Evolutionary conservation across 30 jellyfish, hydroid and myxozoan genomes (phyloP), one percentile per base, ranked within the genome.

Genomic region (Sanderia malayensis): DNA sequence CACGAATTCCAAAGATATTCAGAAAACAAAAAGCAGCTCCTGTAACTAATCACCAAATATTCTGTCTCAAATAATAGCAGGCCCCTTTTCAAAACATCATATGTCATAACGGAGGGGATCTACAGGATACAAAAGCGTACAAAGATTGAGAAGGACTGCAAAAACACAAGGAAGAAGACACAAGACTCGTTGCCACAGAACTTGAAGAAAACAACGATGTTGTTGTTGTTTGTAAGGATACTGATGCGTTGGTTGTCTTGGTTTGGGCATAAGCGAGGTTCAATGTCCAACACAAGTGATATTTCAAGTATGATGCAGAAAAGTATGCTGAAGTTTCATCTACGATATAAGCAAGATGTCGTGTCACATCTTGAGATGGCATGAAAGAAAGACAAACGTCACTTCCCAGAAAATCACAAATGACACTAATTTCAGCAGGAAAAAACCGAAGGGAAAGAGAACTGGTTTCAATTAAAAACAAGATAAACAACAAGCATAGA

Each of bases 251-350:
- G 55, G 55, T 41, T 6, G 11, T 41, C 55, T 41, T 41, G 55
- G 68, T 57, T 57, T 57, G 31, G 68, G 68, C 68, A 57, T 57
- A 24, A 8, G 68, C 31, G 68, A 57, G 19, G 68, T 57, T 57
- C 68, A 57, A 57, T 19, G 68, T 57, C 68, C 68, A 57, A 20
- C 21, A 57, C 9, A 57, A 57, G 68, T 57, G 31, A 20, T 57
- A 4, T 24, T 57, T 57, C 31, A n/a, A 57, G 68, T 57, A 57
- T 57, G 68, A 20, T 24, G 22, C 22, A 57, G 68, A 57, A 57
- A 57, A 57, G 68, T 57, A 57, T 24, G 31, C 68, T n/a, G 68
- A 57, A 57, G 19, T 57, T n/a, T n/a, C n/a, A n/a, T n/a, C n/a
- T n/a, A n/a, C n/a, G n/a, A n/a, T n/a, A n/a, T n/a, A n/a, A n/a